Base-by-base conservation (phyloP, 2,113 vertebrate species). In the Irena cyanogastra region DNA sequence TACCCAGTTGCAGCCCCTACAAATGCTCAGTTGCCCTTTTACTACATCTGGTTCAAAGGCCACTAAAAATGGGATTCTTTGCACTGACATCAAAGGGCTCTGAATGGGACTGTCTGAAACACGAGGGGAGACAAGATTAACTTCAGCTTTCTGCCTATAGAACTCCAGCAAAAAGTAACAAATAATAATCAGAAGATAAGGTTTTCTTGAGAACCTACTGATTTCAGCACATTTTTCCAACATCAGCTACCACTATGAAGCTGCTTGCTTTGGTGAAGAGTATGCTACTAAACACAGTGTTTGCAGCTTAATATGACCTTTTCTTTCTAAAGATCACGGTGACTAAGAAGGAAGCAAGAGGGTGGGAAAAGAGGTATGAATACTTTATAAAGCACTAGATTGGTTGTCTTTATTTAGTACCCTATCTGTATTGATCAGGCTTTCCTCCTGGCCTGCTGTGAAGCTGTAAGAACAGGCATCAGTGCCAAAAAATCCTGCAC, bases 31-130 rank as follows among this genome's bases (percentile, higher is more conserved):
- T 39, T 93, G 95, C 85, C 80, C 80, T 96, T 96, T 96, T 96
- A 90, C 86, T 93, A 84, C 76, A 76, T 78, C 92, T 96, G 72
- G 95, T 96, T 96, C 95, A 97, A 96, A 96, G 95, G 96, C 95
- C 95, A 92, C 92, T 65, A 89, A 94, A 96, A 97, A 90, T 90
- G 92, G 44, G 92, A 96, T 96, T 96, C 94, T 95, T 96, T 87
- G 86, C 88, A 60, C 60, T 68, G 68, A 96, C 94, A 92, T 97
- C 96, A 95, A 96, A 97, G 93, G 83, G 76, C 76, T 83, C 65
- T 86, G 86, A 83, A 87, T 22, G 68, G 83, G 60, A 77, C 93
- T 92, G 90, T 87, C 92, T 87, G 79, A 90, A 87, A 79, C 53
- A 63, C 39, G 52, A 81, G 79, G 59, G 87, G 79, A 94, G 83